A percentile compares a stretch with the other conserved stretches of the same genome.
Evolutionary conservation across 2,888 invertebrate species (phyloP).

Genomic region (Pseudolycoriella hygida): DNA sequence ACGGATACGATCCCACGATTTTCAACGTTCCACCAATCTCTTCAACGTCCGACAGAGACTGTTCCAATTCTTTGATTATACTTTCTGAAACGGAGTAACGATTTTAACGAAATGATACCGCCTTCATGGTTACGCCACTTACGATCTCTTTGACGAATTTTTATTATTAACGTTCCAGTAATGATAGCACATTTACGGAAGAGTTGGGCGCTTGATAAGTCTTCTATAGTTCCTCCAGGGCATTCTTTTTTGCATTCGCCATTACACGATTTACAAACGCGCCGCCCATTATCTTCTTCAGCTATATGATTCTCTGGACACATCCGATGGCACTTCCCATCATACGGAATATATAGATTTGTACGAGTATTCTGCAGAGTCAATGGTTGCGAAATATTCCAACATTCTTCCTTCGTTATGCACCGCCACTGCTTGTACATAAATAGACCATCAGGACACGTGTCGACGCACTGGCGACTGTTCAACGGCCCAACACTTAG

Average conservation of each 20-base stretch:
- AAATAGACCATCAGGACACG: constrained; percentile 43
- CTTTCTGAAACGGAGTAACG: constrained; percentile 35
- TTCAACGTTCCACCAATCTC: constrained; percentile 71
- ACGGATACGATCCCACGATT: constrained; percentile 65
- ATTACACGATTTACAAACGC: constrained; percentile 31
- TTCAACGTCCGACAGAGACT: constrained; percentile 61
- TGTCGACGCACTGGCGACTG: constrained; percentile 39
- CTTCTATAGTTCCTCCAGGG: constrained; percentile 51
- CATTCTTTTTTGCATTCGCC: constrained; percentile 57
- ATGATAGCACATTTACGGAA: constrained; percentile 79
- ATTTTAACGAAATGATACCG: too few species aligned
- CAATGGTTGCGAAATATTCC: constrained; percentile 35
- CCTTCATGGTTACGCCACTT: too few species aligned
- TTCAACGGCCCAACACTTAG: constrained; percentile 39
- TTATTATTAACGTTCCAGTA: constrained; percentile 66
- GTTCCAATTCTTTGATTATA: constrained; percentile 57
- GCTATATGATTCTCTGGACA: constrained; percentile 38
- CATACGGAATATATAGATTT: constrained; percentile 39
- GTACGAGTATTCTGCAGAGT: constrained; percentile 16
- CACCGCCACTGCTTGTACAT: constrained; percentile 67
- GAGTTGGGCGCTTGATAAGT: constrained; percentile 59
- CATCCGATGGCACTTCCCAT: constrained; percentile 42
- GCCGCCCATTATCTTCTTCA: constrained; percentile 22
- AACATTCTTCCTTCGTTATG: constrained; percentile 56
- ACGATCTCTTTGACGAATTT: constrained; percentile 41